A percentile compares a stretch with the other conserved stretches of the same genome.
Evolutionary conservation across 2,888 invertebrate genomes (phyloP).

Genomic region (Slavum lentiscoides): DNA sequence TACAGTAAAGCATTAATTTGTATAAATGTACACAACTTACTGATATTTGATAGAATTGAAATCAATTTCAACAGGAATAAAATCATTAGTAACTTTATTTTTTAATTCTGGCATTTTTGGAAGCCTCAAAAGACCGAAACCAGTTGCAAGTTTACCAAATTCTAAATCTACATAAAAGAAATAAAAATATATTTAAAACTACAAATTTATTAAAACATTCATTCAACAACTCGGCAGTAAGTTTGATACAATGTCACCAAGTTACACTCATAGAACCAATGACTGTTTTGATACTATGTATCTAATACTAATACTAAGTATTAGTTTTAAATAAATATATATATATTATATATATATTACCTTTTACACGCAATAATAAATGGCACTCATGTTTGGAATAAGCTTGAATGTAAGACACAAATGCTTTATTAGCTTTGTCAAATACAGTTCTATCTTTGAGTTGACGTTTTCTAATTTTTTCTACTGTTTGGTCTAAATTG

Average conservation of each 20-base stretch:
- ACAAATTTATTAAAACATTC: too few species aligned
- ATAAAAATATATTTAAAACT: background rate
- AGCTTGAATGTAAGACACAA: slow-evolving; percentile 91
- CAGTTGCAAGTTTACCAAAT: slow-evolving; percentile 78
- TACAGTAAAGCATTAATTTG: background rate
- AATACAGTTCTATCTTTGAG: slow-evolving; percentile 74
- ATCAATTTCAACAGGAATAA: slow-evolving; percentile 69
- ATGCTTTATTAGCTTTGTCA: slow-evolving; percentile 88
- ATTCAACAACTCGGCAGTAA: too few species aligned
- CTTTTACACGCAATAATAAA: slow-evolving; percentile 80
- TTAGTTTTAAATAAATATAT: slow-evolving; percentile 6
- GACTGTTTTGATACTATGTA: background rate
- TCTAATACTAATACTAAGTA: background rate
- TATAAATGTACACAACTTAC: slow-evolving; percentile 53
- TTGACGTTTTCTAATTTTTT: slow-evolving; percentile 67
- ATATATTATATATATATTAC: slow-evolving; percentile 58
- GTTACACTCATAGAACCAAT: too few species aligned
- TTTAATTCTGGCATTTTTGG: slow-evolving; percentile 96
- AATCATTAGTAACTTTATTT: slow-evolving; percentile 65
- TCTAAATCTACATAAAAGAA: slow-evolving; percentile 70
- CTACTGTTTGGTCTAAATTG: slow-evolving; percentile 43
- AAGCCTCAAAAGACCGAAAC: slow-evolving; percentile 86
- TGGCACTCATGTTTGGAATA: slow-evolving; percentile 96
- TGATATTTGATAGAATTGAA: slow-evolving; percentile 75
- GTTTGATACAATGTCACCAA: too few species aligned